Percentiles rank a stretch among this genome's conserved stretches.
phyloP scores from a whole-genome alignment of 2,888 invertebrate genomes.

The Patella caerulea region DNA sequence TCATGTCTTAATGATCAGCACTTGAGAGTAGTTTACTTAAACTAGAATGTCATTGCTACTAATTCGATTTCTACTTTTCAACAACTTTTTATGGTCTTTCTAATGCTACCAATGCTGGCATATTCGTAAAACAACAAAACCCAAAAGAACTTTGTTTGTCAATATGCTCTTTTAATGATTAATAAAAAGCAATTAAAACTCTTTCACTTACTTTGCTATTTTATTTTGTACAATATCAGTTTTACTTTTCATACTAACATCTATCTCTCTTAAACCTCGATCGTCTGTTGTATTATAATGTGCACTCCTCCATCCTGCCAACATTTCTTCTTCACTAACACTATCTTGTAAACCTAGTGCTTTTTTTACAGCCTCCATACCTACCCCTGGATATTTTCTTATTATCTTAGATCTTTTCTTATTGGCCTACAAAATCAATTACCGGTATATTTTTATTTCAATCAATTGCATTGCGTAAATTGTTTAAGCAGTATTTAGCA shows the following conservation, averaged over 20 bases:
- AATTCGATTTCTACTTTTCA: too few relatives aligned
- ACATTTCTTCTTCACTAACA: constrained; percentile 75
- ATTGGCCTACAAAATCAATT: constrained; percentile 76
- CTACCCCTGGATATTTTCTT: constrained; percentile 77
- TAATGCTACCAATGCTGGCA: too few relatives aligned
- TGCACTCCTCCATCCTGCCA: constrained; percentile 80
- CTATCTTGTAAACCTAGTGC: constrained; percentile 78
- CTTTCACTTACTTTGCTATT: constrained; percentile 81
- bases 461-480: too few relatives aligned
- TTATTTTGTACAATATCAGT: constrained; percentile 89
- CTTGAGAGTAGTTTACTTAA: too few relatives aligned
- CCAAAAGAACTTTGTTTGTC: too few relatives aligned
- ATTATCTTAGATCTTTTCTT: constrained; percentile 77
- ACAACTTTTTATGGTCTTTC: too few relatives aligned
- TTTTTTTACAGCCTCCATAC: constrained; percentile 78
- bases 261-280: constrained; percentile 82
- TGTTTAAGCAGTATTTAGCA: too few relatives aligned
- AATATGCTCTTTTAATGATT: constrained; percentile 57
- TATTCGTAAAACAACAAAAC: too few relatives aligned
- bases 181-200: neutral
- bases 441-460: constrained; percentile 4
- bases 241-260: constrained; percentile 82
- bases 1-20: too few relatives aligned
- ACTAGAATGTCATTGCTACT: too few relatives aligned
- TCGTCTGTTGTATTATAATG: constrained; percentile 76